Evolutionary conservation across 2,113 vertebrate species (phyloP).

Genomic region (Agapornis roseicollis): DNA sequence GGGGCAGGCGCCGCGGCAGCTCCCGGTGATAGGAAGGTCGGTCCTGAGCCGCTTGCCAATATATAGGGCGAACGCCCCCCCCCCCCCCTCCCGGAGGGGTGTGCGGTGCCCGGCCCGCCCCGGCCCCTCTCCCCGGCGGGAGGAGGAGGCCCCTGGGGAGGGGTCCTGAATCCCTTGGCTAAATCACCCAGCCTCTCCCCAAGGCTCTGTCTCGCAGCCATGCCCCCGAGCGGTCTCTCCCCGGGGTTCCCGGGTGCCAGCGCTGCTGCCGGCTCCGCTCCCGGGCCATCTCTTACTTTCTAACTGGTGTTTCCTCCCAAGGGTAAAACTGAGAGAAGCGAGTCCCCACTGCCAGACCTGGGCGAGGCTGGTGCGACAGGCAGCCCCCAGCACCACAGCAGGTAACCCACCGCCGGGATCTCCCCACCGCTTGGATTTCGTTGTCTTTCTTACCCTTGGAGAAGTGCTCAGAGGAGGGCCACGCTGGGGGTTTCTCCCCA

Average conservation of each 20-base stretch:
- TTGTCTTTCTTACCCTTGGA: background rate
- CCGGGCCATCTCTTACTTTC: background rate
- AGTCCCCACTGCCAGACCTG: background rate
- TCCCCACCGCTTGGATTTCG: background rate
- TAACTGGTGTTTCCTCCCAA: background rate
- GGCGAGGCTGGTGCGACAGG: background rate
- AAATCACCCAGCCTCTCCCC: background rate
- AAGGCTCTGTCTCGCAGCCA: background rate
- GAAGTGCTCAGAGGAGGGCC: background rate
- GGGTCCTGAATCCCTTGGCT: background rate
- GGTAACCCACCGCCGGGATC: background rate
- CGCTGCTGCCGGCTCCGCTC: background rate
- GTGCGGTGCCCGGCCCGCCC: background rate
- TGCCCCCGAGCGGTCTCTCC: background rate
- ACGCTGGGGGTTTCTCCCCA: background rate
- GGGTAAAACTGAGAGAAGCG: background rate
- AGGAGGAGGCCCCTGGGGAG: constrained; percentile 16
- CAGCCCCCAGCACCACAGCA: background rate
- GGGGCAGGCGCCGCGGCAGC: constrained; percentile 10
- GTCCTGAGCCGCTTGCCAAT: constrained; percentile 63
- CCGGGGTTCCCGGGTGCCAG: background rate
- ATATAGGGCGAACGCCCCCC: constrained; percentile 34
- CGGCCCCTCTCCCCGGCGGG: background rate
- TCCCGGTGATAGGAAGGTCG: constrained; percentile 84
- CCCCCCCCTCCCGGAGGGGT: constrained; percentile 15